These are phyloP conservation scores for Stenopsyche tienmushanensis DNA, from an alignment of 1,140 invertebrate species.

Conservation along the genomic window DNA sequence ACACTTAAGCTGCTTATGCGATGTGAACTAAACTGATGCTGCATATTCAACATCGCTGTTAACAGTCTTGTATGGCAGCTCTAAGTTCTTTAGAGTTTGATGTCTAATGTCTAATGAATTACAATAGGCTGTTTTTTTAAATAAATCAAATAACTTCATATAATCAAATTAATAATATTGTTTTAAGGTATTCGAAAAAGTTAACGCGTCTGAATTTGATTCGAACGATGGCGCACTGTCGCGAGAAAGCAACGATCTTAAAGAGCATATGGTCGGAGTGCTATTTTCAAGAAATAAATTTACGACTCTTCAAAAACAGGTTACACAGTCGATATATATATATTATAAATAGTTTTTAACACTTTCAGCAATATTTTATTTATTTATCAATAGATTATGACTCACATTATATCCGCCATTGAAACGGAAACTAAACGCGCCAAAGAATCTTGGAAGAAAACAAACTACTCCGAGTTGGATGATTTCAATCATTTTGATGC, in stretches of 20 bases:
- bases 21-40: no score
- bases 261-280: constrained; percentile 96
- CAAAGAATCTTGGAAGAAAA: constrained; percentile 85
- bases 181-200: constrained; percentile 84
- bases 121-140: constrained; percentile 1
- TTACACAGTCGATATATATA: constrained; percentile 46
- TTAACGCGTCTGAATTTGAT: constrained; percentile 61
- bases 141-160: neutral
- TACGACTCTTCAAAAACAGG: constrained; percentile 93
- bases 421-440: constrained; percentile 81
- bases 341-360: constrained; percentile 11
- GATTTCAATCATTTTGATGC: constrained; percentile 31
- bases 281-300: constrained; percentile 92
- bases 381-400: constrained; percentile 67
- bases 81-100: no score
- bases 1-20: no score
- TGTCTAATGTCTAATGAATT: neutral
- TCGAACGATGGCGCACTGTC: constrained; percentile 56
- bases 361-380: constrained; percentile 36
- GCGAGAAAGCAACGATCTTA: constrained; percentile 80
- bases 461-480: constrained; percentile 43
- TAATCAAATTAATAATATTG: constrained; percentile 8
- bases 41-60: no score
- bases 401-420: constrained; percentile 92
- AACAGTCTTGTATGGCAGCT: no score